A percentile compares a stretch with the other conserved stretches of the same genome.
Evolutionary conservation across 2,888 invertebrate genomes (phyloP).

Genomic region (Cinara cedri): DNA sequence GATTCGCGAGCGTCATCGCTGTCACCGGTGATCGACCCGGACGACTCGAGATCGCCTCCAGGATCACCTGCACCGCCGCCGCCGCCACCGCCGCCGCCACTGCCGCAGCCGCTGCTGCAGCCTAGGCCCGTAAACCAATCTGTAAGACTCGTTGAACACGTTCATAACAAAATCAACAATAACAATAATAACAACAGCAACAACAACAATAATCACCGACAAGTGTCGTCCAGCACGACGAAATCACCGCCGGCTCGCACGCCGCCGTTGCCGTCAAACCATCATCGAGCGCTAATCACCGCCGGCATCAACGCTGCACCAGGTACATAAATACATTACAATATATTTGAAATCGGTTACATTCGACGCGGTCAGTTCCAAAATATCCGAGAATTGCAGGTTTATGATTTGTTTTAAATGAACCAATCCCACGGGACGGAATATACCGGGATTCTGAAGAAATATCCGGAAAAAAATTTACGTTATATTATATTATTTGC

Average conservation of each 20-base stretch:
- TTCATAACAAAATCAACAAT: neutral
- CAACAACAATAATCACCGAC: neutral
- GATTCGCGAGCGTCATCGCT: conserved; percentile 58
- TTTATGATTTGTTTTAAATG: too few species aligned
- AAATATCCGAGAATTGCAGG: too few species aligned
- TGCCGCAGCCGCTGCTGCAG: too few species aligned
- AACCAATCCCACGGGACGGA: too few species aligned
- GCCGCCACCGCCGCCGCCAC: conserved; percentile 15
- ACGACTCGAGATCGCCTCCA: conserved; percentile 63
- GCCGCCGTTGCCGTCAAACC: conserved; percentile 17
- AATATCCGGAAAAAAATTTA: too few species aligned
- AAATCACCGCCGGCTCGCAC: conserved; percentile 4
- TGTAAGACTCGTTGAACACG: neutral
- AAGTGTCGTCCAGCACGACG: neutral
- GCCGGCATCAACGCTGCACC: conserved; percentile 28
- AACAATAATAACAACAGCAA: conserved; percentile 10
- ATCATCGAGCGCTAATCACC: conserved; percentile 22
- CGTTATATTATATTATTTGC: too few species aligned
- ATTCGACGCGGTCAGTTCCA: too few species aligned
- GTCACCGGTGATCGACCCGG: conserved; percentile 63
- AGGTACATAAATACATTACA: too few species aligned
- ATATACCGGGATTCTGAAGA: too few species aligned
- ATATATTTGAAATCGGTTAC: too few species aligned
- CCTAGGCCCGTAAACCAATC: neutral
- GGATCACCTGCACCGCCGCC: conserved; percentile 53